Evolutionary conservation across 1,140 invertebrate genomes (phyloP).

Genomic region (Limonius californicus): DNA sequence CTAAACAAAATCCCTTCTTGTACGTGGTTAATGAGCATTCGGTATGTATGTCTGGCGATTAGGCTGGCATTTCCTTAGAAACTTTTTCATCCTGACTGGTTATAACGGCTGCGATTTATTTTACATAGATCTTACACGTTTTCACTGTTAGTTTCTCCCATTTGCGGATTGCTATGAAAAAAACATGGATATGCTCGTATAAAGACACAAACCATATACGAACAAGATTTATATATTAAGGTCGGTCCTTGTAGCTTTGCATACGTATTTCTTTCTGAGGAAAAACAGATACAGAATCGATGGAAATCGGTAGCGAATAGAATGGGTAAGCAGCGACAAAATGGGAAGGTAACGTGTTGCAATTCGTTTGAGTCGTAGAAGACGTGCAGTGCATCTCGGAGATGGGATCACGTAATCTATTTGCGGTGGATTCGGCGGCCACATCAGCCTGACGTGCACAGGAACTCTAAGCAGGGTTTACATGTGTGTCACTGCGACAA

Average conservation of each 20-base stretch:
- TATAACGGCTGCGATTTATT: constrained; percentile 8
- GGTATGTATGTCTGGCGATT: constrained; percentile 17
- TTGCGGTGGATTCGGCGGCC: constrained; percentile 35
- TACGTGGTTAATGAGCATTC: neutral
- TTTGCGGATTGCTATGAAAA: neutral
- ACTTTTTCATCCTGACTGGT: neutral
- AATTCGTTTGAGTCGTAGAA: constrained; percentile 38
- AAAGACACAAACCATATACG: constrained; percentile 5
- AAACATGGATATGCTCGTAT: neutral
- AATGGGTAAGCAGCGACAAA: constrained; percentile 14
- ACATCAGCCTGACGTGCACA: constrained; percentile 35
- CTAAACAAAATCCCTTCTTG: neutral
- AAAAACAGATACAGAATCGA: constrained; percentile 6
- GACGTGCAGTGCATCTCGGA: constrained; percentile 39
- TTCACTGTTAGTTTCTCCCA: constrained; percentile 1
- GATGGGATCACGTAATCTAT: constrained; percentile 45
- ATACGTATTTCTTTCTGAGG: constrained; percentile 4
- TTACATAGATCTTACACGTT: constrained; percentile 1
- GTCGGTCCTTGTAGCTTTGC: neutral
- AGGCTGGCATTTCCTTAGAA: constrained; percentile 13
- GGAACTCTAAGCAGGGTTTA: constrained; percentile 30
- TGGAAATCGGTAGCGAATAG: constrained; percentile 9
- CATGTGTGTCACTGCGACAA: constrained; percentile 33
- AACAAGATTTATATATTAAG: constrained; percentile 1
- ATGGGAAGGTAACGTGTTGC: constrained; percentile 36